Conservation (phyloP, 2,888 invertebrate genomes). For the Phytoseiulus persimilis region DNA sequence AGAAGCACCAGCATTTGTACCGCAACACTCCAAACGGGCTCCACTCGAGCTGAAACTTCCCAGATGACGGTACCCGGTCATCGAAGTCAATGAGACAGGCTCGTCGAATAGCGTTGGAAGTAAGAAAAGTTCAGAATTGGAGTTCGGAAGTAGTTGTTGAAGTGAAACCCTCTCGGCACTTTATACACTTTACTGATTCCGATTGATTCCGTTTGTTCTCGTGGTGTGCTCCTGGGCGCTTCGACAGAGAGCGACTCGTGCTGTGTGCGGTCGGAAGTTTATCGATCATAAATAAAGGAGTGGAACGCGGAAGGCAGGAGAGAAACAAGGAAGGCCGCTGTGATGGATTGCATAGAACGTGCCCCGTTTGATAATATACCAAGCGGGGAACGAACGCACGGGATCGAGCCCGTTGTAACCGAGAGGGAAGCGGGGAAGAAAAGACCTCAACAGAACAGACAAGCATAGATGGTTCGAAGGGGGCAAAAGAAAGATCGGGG, state of each 20-base stretch:
- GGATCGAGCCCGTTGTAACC: neutral
- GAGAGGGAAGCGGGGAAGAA: neutral
- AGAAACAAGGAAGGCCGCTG: neutral
- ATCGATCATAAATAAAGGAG: constrained; percentile 5
- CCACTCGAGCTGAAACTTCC: neutral
- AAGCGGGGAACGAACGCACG: neutral
- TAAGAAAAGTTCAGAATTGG: neutral
- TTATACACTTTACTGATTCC: neutral
- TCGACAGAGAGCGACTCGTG: neutral
- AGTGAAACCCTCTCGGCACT: neutral
- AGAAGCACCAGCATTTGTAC: neutral
- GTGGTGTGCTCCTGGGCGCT: neutral
- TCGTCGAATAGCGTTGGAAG: neutral
- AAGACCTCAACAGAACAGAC: neutral
- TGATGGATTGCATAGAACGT: neutral
- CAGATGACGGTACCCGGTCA: neutral
- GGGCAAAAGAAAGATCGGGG: too few species aligned
- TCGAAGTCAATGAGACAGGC: neutral
- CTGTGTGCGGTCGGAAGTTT: neutral
- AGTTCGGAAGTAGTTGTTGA: neutral
- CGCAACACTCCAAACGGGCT: neutral
- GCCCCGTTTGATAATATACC: neutral
- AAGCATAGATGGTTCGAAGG: too few species aligned
- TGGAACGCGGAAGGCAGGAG: neutral
- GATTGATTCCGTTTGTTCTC: neutral